Conservation (phyloP, 2,797 vertebrate genomes). For the Peromyscus melanophrys region DNA sequence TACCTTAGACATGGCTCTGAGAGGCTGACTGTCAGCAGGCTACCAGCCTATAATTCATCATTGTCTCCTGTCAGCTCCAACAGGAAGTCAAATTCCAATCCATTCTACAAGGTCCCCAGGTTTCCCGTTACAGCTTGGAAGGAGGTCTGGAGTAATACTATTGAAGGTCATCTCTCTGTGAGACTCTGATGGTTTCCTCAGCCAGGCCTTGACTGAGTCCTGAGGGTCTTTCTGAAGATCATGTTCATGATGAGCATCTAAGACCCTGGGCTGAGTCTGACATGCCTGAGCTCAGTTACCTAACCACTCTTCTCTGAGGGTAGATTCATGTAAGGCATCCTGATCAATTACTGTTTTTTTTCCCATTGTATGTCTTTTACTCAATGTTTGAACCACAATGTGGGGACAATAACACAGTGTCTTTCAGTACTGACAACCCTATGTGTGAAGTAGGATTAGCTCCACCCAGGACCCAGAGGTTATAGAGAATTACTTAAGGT, state of each 20-base stretch:
- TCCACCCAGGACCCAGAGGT: too few relatives aligned
- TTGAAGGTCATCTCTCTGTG: background rate
- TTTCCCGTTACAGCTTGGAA: too few relatives aligned
- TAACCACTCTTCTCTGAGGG: background rate
- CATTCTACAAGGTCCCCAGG: background rate
- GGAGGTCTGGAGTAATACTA: too few relatives aligned
- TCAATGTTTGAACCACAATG: background rate
- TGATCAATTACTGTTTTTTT: too few relatives aligned
- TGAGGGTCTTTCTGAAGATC: too few relatives aligned
- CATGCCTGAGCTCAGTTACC: background rate
- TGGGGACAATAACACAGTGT: accelerated
- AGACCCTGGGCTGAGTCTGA: background rate
- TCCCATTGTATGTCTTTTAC: too few relatives aligned
- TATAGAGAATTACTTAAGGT: background rate
- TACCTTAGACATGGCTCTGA: background rate
- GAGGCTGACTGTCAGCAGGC: background rate
- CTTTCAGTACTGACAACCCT: accelerated
- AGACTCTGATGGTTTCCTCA: background rate
- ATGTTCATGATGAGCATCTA: accelerated
- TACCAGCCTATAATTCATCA: accelerated
- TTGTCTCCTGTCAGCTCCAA: background rate
- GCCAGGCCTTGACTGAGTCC: too few relatives aligned
- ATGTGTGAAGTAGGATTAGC: background rate
- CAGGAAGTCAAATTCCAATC: too few relatives aligned
- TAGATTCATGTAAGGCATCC: accelerated